Evolutionary conservation across 2,888 invertebrate genomes (phyloP).

Genomic region (Melolontha melolontha): DNA sequence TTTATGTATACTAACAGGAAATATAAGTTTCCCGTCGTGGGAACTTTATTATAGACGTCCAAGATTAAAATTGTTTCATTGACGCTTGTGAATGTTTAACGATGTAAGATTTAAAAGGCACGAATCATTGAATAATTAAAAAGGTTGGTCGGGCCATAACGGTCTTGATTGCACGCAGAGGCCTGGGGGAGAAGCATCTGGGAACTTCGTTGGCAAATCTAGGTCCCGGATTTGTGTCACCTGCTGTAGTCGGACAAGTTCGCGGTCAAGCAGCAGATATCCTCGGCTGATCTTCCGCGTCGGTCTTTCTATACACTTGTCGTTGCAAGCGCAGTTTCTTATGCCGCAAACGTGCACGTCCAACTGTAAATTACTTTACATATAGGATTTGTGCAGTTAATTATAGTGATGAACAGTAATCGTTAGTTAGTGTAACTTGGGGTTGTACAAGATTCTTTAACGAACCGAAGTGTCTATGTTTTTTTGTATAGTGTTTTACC

Average conservation of each 20-base stretch:
- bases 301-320: slow-evolving; percentile 45
- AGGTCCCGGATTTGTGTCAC: slow-evolving; percentile 57
- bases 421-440: no score
- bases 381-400: slow-evolving; percentile 19
- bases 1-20: no score
- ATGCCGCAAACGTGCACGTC: slow-evolving; percentile 3
- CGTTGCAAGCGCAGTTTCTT: slow-evolving; percentile 9
- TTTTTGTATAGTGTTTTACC: no score
- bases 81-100: no score
- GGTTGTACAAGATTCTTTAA: no score
- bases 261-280: slow-evolving; percentile 52
- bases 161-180: slow-evolving; percentile 42
- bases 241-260: slow-evolving; percentile 48
- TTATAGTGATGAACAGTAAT: no score
- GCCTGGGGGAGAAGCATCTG: slow-evolving; percentile 43
- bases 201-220: slow-evolving; percentile 50
- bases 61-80: no score
- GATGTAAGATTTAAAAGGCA: no score
- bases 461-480: no score
- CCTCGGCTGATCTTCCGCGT: slow-evolving; percentile 49
- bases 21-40: no score
- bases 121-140: slow-evolving; percentile 48
- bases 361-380: slow-evolving; percentile 13
- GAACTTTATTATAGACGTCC: no score
- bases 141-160: slow-evolving; percentile 48